Evolutionary conservation across 2,888 invertebrate genomes (phyloP).

Genomic region (Drosophila testacea): DNA sequence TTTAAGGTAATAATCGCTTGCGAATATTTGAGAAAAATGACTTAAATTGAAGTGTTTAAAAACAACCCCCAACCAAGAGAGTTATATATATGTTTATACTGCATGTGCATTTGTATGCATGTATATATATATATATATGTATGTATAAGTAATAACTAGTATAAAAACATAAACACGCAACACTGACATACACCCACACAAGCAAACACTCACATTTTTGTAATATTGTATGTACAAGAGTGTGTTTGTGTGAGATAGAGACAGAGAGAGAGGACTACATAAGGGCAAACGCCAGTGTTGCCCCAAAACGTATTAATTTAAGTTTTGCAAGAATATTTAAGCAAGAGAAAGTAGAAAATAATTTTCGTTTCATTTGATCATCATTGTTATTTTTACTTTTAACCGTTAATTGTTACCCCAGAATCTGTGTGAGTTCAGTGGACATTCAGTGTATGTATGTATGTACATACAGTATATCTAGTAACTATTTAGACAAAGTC

Average conservation of each 20-base stretch:
- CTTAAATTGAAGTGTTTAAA: neutral
- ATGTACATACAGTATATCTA: neutral
- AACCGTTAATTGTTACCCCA: neutral
- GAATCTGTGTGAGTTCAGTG: neutral
- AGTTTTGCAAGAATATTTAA: neutral
- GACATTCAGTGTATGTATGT: neutral
- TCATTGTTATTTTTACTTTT: neutral
- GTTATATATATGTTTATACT: neutral
- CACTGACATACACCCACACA: neutral
- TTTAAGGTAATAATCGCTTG: constrained; percentile 29
- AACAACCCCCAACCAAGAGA: constrained; percentile 12
- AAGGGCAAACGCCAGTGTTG: neutral
- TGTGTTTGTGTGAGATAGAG: constrained; percentile 3
- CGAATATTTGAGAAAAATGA: constrained; percentile 1
- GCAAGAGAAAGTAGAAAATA: neutral
- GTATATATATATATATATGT: neutral
- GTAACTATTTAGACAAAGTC: neutral
- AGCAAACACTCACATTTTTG: constrained; percentile 8
- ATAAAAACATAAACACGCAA: constrained; percentile 20
- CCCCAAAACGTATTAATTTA: neutral
- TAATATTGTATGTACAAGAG: neutral
- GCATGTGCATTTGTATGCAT: constrained; percentile 1
- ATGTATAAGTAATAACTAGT: constrained; percentile 5
- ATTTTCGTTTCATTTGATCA: neutral
- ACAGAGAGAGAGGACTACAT: neutral